A percentile compares a stretch with the other conserved stretches of the same genome.
These are phyloP conservation scores for Drosophila cardini DNA, from an alignment of 1,140 invertebrate genomes.

Conservation along the genomic window DNA sequence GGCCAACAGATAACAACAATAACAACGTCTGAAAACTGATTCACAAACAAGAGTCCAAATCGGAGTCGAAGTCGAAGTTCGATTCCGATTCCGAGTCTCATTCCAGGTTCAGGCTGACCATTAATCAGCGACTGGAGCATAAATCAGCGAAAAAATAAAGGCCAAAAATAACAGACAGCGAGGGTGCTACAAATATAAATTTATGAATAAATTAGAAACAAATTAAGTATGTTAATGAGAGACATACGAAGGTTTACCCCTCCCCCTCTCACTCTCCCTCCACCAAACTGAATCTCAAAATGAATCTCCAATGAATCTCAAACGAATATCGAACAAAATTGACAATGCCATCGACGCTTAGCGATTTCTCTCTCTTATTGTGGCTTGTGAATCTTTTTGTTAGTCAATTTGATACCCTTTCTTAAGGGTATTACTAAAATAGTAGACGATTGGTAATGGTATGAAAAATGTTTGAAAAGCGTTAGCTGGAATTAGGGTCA, in stretches of 20 bases:
- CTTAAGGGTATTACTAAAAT: neutral
- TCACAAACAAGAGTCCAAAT: constrained; percentile 59
- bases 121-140: constrained; percentile 72
- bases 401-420: constrained; percentile 25
- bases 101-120: constrained; percentile 56
- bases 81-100: constrained; percentile 8
- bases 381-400: constrained; percentile 23
- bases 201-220: constrained; percentile 83
- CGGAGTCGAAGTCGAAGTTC: constrained; percentile 30
- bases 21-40: constrained; percentile 44
- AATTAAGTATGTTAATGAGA: constrained; percentile 82
- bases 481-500: too few species aligned
- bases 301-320: constrained; percentile 31
- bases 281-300: constrained; percentile 17
- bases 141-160: constrained; percentile 67
- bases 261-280: too few species aligned
- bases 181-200: constrained; percentile 81
- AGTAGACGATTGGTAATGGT: neutral
- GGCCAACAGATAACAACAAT: constrained; percentile 4
- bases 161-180: constrained; percentile 37
- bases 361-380: constrained; percentile 43
- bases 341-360: constrained; percentile 35
- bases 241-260: constrained; percentile 8
- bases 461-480: too few species aligned
- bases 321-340: constrained; percentile 26